Evolutionary conservation across 2,113 vertebrate genomes (phyloP), one percentile per base, ranked within the genome.

Genomic region (Sula dactylatra): DNA sequence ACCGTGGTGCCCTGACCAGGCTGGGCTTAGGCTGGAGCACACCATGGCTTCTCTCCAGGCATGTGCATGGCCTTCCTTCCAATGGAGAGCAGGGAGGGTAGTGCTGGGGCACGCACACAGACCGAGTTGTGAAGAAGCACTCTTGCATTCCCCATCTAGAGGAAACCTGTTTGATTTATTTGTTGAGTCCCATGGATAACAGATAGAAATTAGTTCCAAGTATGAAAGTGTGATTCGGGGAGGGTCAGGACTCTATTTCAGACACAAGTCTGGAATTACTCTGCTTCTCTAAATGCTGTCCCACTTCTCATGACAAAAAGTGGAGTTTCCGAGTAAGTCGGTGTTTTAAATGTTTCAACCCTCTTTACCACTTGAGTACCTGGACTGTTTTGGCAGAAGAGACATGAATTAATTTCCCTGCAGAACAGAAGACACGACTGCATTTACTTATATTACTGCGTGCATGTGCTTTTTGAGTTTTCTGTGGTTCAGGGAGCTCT

Each of bases 41-140:
- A 2, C 20, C 52, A 14, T 0, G 0, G 45, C 45, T 69, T 18
- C 62, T 38, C 47, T 71, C n/a, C 1, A 5, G 24, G 34, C 2
- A 1, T 0, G 0, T 11, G 29, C 29, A 2, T 2, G 25, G 17
- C 13, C 18, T 56, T 61, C 79, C 54, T 25, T n/a, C 83, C 42
- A 6, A 1, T 2, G 45, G 72, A 55, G 56, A 38, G 38, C 17
- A 7, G 44, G 42, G 71, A 31, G 3, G 38, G 18, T 10, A 7
- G 9, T 1, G 25, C 0, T 36, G 62, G 86, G 47, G 64, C 20
- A 52, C 1, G 3, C 55, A 62, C 25, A 13, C 12, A 11, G 18
- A 21, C 19, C 17, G 20, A 47, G 38, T 4, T n/a, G 32, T 2
- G 4, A 40, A 74, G 32, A 32, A 55, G 29, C 24, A 29, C 13